Conservation (phyloP, 2,888 invertebrate species). For the Clanis bilineata region DNA sequence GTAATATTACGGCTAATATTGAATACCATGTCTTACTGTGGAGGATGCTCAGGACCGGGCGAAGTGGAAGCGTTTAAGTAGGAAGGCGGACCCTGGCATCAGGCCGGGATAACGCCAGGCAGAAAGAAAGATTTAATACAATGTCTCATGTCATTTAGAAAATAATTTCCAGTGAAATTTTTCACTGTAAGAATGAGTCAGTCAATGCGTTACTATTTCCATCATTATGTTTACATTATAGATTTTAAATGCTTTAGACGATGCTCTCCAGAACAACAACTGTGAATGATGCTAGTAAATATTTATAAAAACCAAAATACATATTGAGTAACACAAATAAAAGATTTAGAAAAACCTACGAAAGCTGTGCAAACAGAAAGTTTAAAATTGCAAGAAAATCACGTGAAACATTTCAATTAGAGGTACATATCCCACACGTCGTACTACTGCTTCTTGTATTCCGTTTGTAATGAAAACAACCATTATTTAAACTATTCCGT, state of each 20-base stretch:
- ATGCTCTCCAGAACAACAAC: conserved; percentile 18
- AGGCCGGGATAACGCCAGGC: no score
- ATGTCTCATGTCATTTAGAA: background rate
- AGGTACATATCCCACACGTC: conserved; percentile 14
- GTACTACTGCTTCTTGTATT: background rate
- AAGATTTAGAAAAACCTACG: conserved; percentile 12
- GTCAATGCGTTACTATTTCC: conserved; percentile 24
- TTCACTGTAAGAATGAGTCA: background rate
- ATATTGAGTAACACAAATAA: conserved; percentile 20
- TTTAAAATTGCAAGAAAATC: conserved; percentile 17
- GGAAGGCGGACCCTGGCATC: no score
- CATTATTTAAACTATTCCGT: conserved; percentile 23
- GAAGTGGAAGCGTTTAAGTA: no score
- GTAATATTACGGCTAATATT: no score
- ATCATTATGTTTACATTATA: conserved; percentile 23
- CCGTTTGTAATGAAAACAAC: conserved; percentile 19
- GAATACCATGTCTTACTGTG: no score
- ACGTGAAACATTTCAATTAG: conserved; percentile 25
- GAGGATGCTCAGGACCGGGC: no score
- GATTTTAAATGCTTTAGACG: conserved; percentile 20
- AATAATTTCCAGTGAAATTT: background rate
- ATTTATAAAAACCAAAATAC: conserved; percentile 23
- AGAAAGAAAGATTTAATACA: no score
- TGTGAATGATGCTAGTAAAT: conserved; percentile 22
- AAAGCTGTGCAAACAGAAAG: background rate